Evolutionary conservation across 2,113 vertebrate genomes (phyloP).

Genomic region (Nothoprocta pentlandii): DNA sequence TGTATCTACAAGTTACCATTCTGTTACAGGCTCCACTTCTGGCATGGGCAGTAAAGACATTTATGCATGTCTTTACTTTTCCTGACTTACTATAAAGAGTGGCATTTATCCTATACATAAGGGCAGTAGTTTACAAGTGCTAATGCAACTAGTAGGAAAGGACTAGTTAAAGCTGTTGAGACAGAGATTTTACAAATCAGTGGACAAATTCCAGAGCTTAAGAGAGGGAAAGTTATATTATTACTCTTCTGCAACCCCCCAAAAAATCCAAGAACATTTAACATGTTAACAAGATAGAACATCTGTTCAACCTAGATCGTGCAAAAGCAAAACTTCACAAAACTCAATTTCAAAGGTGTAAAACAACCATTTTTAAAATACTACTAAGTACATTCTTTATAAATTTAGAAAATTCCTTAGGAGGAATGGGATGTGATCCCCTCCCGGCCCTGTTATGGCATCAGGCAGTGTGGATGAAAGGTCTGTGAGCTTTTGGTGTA

Average conservation of each 20-base stretch:
- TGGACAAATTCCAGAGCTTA: background rate
- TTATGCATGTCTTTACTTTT: background rate
- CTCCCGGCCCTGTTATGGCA: too few relatives aligned
- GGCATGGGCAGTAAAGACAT: background rate
- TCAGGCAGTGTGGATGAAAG: too few relatives aligned
- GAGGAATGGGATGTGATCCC: too few relatives aligned
- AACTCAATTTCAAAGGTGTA: background rate
- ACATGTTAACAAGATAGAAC: background rate
- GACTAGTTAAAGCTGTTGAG: background rate
- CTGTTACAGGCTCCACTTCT: background rate
- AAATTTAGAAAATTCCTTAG: background rate
- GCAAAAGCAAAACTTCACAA: background rate
- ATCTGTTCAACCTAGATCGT: background rate
- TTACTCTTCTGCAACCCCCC: background rate
- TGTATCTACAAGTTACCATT: background rate
- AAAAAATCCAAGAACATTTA: background rate
- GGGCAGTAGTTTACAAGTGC: background rate
- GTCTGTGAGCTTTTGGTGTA: too few relatives aligned
- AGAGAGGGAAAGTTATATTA: background rate
- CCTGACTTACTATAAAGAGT: background rate
- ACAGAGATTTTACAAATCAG: background rate
- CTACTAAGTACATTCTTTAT: background rate
- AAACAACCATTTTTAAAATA: background rate
- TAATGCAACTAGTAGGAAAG: background rate
- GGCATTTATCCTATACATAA: fast-evolving